Evolutionary conservation across 2,888 invertebrate genomes (phyloP), one percentile per base, ranked within the genome.

Genomic region (Agriotes lineatus): DNA sequence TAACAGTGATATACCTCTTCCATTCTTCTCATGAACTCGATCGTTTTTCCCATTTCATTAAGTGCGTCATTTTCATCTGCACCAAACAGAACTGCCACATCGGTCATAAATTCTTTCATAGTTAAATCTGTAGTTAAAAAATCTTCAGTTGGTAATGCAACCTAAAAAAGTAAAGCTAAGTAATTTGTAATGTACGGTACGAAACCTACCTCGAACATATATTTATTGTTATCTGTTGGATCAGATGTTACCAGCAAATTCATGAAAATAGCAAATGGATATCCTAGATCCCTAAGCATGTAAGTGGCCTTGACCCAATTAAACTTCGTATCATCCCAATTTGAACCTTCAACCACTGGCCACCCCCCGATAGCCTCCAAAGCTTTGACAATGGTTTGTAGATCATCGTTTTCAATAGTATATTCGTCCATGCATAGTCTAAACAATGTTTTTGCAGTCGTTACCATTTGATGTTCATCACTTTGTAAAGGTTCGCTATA

Each of bases 321-420:
- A 61, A 79, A 80, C 25, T 75, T 68, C 1, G 61, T 54, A 39
- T 73, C 76, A 20, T 73, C 58, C 76, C 79, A 80, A 35, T 62
- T 57, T 4, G 70, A 57, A 16, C 69, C 72, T 42, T 77, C 77
- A 5, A 78, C 37, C 3, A 79, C 52, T 0, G 81, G 81, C 81
- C 81, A 81, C 20, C 81, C 81, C 3, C 79, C 80, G 10, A 77
- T 62, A 12, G 75, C 70, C 16, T 76, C 72, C 5, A 81, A 50
- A 7, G 74, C 45, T 0, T 75, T 69, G 30, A 71, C 12, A 33
- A 63, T n/a, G 20, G 54, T 57, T 63, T 59, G 18, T 44, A 66
- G 64, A 0, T 68, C 64, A 19, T 67, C 57, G 12, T 72, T 2
- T 18, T 58, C 72, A 9, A 76, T 75, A 14, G 57, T 72, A 9